Conservation (phyloP, 2,113 vertebrate genomes). For the Manacus vitellinus region DNA sequence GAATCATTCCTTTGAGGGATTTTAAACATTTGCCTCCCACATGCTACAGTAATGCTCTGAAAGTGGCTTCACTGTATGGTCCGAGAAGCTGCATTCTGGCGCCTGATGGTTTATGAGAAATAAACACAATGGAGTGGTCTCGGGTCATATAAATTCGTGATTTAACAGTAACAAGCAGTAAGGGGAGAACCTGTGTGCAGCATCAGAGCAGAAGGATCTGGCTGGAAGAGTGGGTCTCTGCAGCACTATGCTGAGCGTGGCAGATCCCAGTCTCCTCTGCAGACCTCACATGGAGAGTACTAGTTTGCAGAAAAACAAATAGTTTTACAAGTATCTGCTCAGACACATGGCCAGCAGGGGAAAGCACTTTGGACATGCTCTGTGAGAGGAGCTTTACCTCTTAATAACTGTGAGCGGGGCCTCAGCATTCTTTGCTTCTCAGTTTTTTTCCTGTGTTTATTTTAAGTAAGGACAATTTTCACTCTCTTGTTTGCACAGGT, state of each 20-base stretch:
- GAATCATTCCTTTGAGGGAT: conserved; percentile 58
- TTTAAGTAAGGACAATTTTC: conserved; percentile 13
- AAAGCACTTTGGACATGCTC: neutral
- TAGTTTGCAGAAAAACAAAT: conserved; percentile 17
- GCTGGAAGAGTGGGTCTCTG: fast-evolving
- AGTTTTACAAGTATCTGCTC: neutral
- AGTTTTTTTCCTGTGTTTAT: conserved; percentile 30
- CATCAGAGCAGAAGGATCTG: neutral
- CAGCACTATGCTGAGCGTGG: fast-evolving
- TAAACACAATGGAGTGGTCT: conserved; percentile 16
- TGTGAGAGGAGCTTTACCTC: neutral
- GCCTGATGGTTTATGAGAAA: conserved; percentile 43
- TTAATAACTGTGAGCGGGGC: neutral
- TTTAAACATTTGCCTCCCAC: conserved; percentile 61
- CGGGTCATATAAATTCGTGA: neutral
- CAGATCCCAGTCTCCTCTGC: neutral
- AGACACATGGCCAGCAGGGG: neutral
- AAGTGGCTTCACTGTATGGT: conserved; percentile 16
- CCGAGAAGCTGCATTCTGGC: conserved; percentile 18
- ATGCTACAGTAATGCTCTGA: neutral
- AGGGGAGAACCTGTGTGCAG: neutral
- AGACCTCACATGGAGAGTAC: conserved; percentile 45
- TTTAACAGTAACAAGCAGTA: neutral
- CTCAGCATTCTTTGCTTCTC: neutral
- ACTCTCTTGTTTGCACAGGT: neutral